phyloP scores from a whole-genome alignment of 2,888 invertebrate species.

The Megamerina dolium region DNA sequence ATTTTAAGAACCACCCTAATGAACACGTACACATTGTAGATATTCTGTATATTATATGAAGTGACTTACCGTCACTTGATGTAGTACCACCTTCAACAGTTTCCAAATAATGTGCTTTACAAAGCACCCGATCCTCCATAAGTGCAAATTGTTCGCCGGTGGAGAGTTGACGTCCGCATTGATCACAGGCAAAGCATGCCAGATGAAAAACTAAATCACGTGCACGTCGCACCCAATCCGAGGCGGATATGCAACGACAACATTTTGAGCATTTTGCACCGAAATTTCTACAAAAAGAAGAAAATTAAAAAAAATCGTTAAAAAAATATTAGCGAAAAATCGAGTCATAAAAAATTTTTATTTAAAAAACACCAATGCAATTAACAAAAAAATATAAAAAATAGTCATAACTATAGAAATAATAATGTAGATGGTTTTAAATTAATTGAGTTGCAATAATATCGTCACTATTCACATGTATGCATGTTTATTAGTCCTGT shows the following conservation, averaged over 20 bases:
- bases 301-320: neutral
- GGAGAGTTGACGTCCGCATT: slow-evolving; percentile 85
- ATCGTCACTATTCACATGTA: neutral
- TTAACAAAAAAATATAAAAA: slow-evolving; percentile 1
- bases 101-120: slow-evolving; percentile 96
- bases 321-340: slow-evolving; percentile 2
- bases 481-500: neutral
- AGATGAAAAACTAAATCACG: slow-evolving; percentile 93
- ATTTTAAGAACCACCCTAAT: too few relatives aligned
- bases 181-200: slow-evolving; percentile 98
- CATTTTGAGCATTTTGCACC: slow-evolving; percentile 96
- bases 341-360: slow-evolving; percentile 1
- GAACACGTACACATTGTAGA: too few relatives aligned
- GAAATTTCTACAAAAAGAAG: slow-evolving; percentile 70
- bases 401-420: slow-evolving; percentile 7
- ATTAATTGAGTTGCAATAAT: slow-evolving; percentile 3
- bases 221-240: slow-evolving; percentile 97
- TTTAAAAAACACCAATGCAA: neutral
- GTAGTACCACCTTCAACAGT: slow-evolving; percentile 87
- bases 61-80: slow-evolving; percentile 73
- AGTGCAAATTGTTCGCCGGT: slow-evolving; percentile 97
- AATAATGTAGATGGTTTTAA: too few relatives aligned
- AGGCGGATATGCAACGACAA: slow-evolving; percentile 83
- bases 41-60: too few relatives aligned
- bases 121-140: slow-evolving; percentile 88